phyloP scores from a whole-genome alignment of 1,140 invertebrate genomes.

The Drosophila sp. region DNA sequence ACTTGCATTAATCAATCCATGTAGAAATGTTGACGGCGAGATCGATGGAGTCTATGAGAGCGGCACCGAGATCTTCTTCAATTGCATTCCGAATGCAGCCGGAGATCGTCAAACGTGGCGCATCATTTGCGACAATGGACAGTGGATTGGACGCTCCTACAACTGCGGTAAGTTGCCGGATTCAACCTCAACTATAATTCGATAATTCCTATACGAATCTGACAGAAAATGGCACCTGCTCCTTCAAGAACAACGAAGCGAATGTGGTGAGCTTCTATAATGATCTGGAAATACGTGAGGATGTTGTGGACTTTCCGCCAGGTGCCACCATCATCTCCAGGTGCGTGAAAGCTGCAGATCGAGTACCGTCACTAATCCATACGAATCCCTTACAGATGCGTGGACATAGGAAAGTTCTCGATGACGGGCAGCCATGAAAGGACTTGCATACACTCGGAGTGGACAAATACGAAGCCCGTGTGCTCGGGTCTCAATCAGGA shows the following conservation, averaged over 20 bases:
- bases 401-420: slow-evolving; percentile 91
- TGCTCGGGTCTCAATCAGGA: slow-evolving; percentile 93
- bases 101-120: slow-evolving; percentile 93
- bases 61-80: slow-evolving; percentile 92
- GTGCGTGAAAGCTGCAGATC: slow-evolving; percentile 80
- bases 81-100: slow-evolving; percentile 91
- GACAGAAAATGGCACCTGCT: slow-evolving; percentile 89
- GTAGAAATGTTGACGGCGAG: slow-evolving; percentile 71
- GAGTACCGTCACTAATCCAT: neutral
- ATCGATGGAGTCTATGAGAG: slow-evolving; percentile 88
- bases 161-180: slow-evolving; percentile 87
- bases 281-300: slow-evolving; percentile 90
- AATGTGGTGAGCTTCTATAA: slow-evolving; percentile 92
- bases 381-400: slow-evolving; percentile 86
- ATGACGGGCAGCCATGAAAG: slow-evolving; percentile 87
- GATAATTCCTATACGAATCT: neutral
- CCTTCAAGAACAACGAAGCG: slow-evolving; percentile 90
- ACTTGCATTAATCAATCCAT: neutral
- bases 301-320: slow-evolving; percentile 90
- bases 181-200: neutral
- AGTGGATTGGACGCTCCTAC: slow-evolving; percentile 91
- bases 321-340: slow-evolving; percentile 88
- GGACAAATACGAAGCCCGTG: slow-evolving; percentile 91
- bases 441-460: slow-evolving; percentile 90
- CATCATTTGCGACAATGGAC: slow-evolving; percentile 92